Base-by-base conservation (phyloP, 2,113 vertebrate species). In the Capricornis sumatraensis region DNA sequence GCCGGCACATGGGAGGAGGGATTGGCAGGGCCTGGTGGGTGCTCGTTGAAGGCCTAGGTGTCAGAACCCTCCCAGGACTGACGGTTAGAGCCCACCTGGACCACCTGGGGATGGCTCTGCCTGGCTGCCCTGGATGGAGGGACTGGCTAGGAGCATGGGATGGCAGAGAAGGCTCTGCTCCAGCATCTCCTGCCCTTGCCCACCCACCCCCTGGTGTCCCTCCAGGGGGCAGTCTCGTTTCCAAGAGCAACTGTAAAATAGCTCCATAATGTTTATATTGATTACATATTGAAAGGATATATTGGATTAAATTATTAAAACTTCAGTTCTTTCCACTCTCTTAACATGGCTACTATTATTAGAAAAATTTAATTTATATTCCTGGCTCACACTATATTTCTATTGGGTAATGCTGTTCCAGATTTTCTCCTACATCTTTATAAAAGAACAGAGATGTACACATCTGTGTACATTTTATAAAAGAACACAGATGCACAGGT, bases 281-380 rank as follows among this genome's bases (percentile, higher is more conserved):
- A 71, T 33, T 60, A 36, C 53, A 74, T 3, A 10, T 55, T 74
- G 30, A 95, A 89, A 74, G 2, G 52, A 28, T 40, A 62, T 58
- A 21, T 9, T 55, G 78, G 47, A 52, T 52, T 7, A 88, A 96
- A 89, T 57, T 78, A 33, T 52, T 87, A 45, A 94, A 87, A 82
- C 82, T 62, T 90, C 4, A 90, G 67, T 55, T 33, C 30, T 95
- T 71, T 64, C 36, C 28, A 57, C 23, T 47, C 64, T 92, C 76
- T 92, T 16, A 81, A 89, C 36, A 14, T 52, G 71, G 43, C 71
- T 53, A 64, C 67, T 64, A 74, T 33, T 67, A 74, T 23, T 83
- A 86, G 30, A 74, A 85, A 67, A 36, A 52, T n/a, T 92, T 47
- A 33, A 27, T 6, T 83, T 43, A 43, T 25, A 7, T 17, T 0